Evolutionary conservation across 2,797 vertebrate genomes (phyloP), one percentile per base, ranked within the genome.

Genomic region (Mastacembelus armatus): DNA sequence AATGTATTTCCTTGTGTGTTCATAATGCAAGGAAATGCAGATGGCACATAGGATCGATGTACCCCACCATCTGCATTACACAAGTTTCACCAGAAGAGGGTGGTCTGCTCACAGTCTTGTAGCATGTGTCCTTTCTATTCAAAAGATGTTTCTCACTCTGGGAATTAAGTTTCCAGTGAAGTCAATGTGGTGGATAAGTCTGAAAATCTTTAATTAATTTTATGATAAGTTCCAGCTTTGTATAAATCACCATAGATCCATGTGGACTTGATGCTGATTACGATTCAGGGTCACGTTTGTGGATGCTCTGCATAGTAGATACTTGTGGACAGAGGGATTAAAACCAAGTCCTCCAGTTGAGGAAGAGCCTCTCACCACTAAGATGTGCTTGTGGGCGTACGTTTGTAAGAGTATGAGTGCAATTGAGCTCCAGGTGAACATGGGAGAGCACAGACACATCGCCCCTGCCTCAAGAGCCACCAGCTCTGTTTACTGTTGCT

Each of bases 1-100:
- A n/a, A n/a, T n/a, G n/a, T n/a, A n/a, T n/a, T n/a, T n/a, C n/a
- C n/a, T n/a, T n/a, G n/a, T n/a, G n/a, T n/a, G n/a, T n/a, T n/a
- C n/a, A n/a, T n/a, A n/a, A n/a, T n/a, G n/a, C n/a, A n/a, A n/a
- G n/a, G n/a, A n/a, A n/a, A n/a, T n/a, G n/a, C 32, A 10, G 35
- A 11, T 35, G 2, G 5, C 1, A 26, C 12, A 26, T 14, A 45
- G 12, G 11, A 15, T 5, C 7, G 22, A 14, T 9, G 7, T 18
- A 1, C 10, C 12, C 12, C 4, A 21, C 8, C 14, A 18, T 0
- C 2, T 78, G 77, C 42, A 71, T 19, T 57, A 45, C 10, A 44
- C 1, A 0, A 2, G 1, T 4, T 27, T 7, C 5, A 60, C 24
- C 83, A 74, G 71, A 63, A 85, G 87, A 76, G 61, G 73, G 73